Conservation (phyloP, 2,113 vertebrate genomes). For the Myanophis thanlyinensis region DNA sequence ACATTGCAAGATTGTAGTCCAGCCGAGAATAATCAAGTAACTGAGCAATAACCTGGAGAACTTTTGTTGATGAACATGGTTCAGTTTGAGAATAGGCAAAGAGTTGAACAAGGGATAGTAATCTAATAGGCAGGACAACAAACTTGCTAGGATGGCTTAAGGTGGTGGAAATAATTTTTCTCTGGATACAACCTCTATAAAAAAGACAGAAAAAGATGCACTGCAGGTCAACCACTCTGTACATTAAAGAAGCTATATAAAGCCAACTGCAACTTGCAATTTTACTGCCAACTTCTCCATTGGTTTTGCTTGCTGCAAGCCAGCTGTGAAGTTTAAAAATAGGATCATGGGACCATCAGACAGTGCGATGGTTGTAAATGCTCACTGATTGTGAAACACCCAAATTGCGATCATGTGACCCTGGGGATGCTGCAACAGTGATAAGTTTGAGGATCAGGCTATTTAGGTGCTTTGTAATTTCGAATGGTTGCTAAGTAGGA, state of each 20-base stretch:
- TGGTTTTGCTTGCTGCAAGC: background rate
- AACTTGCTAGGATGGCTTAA: background rate
- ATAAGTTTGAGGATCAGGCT: background rate
- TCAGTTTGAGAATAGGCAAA: background rate
- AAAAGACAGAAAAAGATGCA: background rate
- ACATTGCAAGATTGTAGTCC: background rate
- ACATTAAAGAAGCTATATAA: background rate
- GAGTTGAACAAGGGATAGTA: background rate
- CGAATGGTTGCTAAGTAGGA: background rate
- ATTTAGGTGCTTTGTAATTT: background rate
- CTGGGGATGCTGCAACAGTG: background rate
- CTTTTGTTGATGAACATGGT: background rate
- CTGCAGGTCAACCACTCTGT: background rate
- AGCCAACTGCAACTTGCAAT: background rate
- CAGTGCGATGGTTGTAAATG: background rate
- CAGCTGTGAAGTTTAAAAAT: background rate
- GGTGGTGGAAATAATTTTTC: background rate
- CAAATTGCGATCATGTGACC: background rate
- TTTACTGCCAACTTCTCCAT: background rate
- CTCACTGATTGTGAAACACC: background rate
- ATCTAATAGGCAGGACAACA: background rate
- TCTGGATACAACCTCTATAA: background rate
- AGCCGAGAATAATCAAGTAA: background rate
- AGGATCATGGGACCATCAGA: background rate
- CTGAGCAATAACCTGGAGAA: background rate